Evolutionary conservation across 2,113 vertebrate species (phyloP).

Genomic region (Toxotes chatareus): DNA sequence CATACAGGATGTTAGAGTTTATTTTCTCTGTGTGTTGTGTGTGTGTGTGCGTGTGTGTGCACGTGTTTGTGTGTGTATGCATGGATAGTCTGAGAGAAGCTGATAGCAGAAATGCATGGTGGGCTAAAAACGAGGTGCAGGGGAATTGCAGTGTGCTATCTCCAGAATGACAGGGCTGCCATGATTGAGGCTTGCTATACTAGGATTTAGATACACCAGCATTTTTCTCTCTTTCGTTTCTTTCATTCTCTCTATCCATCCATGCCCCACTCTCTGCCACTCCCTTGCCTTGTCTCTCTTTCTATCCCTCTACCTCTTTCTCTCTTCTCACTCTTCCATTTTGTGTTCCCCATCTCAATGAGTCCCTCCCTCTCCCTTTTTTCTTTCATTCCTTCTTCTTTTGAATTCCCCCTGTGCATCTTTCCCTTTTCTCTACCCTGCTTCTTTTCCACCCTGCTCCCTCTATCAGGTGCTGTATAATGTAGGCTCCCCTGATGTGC

Average conservation of each 20-base stretch:
- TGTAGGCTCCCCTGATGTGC: conserved; percentile 79
- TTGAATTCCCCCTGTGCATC: conserved; percentile 33
- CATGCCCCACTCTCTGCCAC: conserved; percentile 54
- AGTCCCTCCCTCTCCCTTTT: conserved; percentile 27
- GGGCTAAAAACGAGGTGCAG: conserved; percentile 81
- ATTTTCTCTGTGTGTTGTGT: conserved; percentile 30
- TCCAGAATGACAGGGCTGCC: conserved; percentile 77
- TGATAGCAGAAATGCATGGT: conserved; percentile 83
- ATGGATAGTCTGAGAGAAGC: conserved; percentile 68
- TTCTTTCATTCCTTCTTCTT: conserved; percentile 40
- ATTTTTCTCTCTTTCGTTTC: conserved; percentile 66
- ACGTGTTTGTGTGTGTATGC: conserved; percentile 51
- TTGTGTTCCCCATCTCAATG: conserved; percentile 52
- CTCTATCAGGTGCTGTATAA: conserved; percentile 83
- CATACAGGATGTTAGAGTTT: conserved; percentile 53
- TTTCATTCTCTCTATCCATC: conserved; percentile 51
- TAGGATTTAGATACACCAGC: conserved; percentile 81
- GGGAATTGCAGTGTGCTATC: conserved; percentile 83
- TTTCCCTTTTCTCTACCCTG: conserved; percentile 37
- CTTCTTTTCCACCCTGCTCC: conserved; percentile 56
- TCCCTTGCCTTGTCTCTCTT: conserved; percentile 61
- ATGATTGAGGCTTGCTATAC: conserved; percentile 80
- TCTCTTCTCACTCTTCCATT: conserved; percentile 50
- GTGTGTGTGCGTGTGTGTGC: conserved; percentile 39
- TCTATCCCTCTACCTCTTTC: conserved; percentile 44